Evolutionary conservation across 2,888 invertebrate species (phyloP).

Genomic region (Branchellion lobata): DNA sequence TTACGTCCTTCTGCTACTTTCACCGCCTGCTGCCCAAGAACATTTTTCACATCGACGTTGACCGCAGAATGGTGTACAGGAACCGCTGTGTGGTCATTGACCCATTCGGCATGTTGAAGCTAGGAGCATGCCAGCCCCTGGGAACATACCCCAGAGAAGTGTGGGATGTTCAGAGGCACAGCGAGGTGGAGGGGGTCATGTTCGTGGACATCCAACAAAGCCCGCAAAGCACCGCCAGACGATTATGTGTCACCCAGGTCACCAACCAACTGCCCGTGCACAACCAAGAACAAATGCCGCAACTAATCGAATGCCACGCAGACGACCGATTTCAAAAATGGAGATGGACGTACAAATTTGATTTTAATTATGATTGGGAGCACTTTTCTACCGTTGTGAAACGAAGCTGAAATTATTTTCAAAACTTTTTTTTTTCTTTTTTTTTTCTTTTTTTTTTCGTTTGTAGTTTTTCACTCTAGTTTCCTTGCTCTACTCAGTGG

Average conservation of each 20-base stretch:
- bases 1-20: conserved; percentile 54
- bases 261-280: conserved; percentile 53
- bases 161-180: conserved; percentile 49
- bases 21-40: conserved; percentile 54
- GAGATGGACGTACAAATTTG: conserved; percentile 52
- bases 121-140: conserved; percentile 43
- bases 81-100: conserved; percentile 51
- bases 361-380: conserved; percentile 52
- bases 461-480: background rate
- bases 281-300: conserved; percentile 54
- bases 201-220: background rate
- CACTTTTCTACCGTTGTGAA: conserved; percentile 38
- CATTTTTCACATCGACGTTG: conserved; percentile 52
- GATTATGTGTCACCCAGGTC: conserved; percentile 51
- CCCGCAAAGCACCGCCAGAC: background rate
- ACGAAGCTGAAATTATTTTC: background rate
- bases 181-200: conserved; percentile 40
- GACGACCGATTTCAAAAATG: conserved; percentile 50
- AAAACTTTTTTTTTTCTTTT: background rate
- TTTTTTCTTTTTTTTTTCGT: background rate
- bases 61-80: conserved; percentile 48
- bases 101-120: conserved; percentile 43
- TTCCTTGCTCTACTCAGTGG: background rate
- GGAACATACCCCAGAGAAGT: conserved; percentile 32
- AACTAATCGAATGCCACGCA: conserved; percentile 48